Base-by-base conservation (phyloP, 2,888 invertebrate species). In the Ametastegia equiseti region DNA sequence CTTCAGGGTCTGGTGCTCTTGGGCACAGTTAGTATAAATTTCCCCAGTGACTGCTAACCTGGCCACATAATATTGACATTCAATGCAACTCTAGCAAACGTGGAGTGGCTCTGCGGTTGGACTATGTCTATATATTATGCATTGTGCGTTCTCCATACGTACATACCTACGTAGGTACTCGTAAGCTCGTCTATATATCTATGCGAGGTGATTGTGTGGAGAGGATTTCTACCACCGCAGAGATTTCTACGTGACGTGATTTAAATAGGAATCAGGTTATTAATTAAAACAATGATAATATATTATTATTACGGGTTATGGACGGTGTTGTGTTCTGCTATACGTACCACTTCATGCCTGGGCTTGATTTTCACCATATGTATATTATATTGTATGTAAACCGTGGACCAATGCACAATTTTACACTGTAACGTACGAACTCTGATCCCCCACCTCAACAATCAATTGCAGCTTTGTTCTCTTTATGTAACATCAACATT, bases 11-110 rank as follows among this genome's bases (percentile, higher is more conserved):
- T 9, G 71, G 5, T n/a, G 60, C 78, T 78, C 78, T 63, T 78
- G 78, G 78, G 78, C 78, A 78, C 60, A 63, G 78, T 78, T 78
- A 63, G 78, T 78, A 63, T 45, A 63, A 78, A 78, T 78, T 78
- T 78, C 78, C 78, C 78, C 19, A 78, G 78, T n/a, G 78, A 78
- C 78, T 45, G 78, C 60, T 60, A 60, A 78, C 78, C 78, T 42
- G 63, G 78, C 60, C 78, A 78, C 78, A 42, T 78, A 78, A 78
- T 78, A 78, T 78, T 78, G 78, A 78, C 78, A 42, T 78, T 78
- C 78, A 63, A 78, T 63, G 78, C 39, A 63, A 78, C 78, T 63
- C 77, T 4, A 33, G 78, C 36, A 36, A 75, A 75, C 75, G n/a
- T n/a, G 36, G 50, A 33, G 75, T 36, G 54, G 4, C 19, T 13